Percentiles rank a stretch among this genome's conserved stretches.
These are phyloP conservation scores for Pemphredon lugubris DNA, from an alignment of 2,888 invertebrate genomes.

Conservation along the genomic window DNA sequence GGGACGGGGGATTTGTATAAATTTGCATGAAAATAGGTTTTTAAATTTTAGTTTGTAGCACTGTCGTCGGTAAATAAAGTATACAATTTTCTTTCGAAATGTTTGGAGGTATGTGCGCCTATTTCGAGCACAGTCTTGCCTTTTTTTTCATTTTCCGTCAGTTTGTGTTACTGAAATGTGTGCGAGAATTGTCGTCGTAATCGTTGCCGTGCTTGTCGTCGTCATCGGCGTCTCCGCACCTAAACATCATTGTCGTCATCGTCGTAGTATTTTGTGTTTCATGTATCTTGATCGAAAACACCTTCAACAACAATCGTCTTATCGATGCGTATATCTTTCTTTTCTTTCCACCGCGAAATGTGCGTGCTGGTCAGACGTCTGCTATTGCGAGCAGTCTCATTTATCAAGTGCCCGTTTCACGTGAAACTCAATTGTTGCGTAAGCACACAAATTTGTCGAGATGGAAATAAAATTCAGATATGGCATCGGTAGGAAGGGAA, in stretches of 20 bases:
- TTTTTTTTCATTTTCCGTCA: slow-evolving; percentile 22
- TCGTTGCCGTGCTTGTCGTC: background rate
- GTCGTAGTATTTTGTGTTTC: background rate
- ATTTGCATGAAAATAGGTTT: slow-evolving; percentile 74
- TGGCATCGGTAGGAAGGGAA: too few species aligned
- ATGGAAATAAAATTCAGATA: slow-evolving; percentile 18
- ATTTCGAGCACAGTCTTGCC: slow-evolving; percentile 9
- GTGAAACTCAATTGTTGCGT: too few species aligned
- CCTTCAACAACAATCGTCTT: background rate
- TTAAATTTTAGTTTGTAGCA: slow-evolving; percentile 75
- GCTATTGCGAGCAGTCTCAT: too few species aligned
- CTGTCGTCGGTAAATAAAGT: slow-evolving; percentile 73
- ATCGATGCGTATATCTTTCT: background rate
- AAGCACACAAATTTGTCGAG: slow-evolving; percentile 1
- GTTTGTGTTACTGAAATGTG: background rate
- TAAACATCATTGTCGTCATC: background rate
- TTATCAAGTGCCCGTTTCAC: too few species aligned
- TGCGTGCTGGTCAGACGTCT: background rate
- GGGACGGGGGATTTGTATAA: slow-evolving; percentile 60
- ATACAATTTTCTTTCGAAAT: slow-evolving; percentile 71
- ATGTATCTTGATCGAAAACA: background rate
- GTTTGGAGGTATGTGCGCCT: slow-evolving; percentile 10
- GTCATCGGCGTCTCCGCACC: background rate
- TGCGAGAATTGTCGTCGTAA: background rate
- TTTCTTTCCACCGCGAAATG: background rate